phyloP scores from a whole-genome alignment of 2,888 invertebrate species.

The Pseudolycoriella hygida region DNA sequence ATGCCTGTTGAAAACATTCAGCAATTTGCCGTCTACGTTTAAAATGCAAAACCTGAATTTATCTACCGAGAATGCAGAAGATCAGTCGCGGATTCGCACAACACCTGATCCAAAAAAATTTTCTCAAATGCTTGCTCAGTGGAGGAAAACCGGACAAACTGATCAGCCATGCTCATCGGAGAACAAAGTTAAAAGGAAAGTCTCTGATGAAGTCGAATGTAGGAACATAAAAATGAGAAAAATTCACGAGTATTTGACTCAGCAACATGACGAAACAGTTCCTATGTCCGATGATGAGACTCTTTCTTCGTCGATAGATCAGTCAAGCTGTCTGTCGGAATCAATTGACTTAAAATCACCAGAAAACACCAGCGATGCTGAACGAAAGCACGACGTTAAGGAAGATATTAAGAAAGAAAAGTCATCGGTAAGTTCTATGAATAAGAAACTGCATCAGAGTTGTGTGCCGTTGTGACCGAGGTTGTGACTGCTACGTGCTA shows the following conservation, averaged over 20 bases:
- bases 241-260: constrained; percentile 22
- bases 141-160: constrained; percentile 25
- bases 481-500: no score
- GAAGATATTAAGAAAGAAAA: no score
- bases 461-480: no score
- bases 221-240: constrained; percentile 22
- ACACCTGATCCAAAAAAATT: constrained; percentile 26
- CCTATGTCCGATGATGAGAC: no score
- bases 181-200: constrained; percentile 17
- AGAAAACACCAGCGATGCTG: no score
- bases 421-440: no score
- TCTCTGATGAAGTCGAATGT: constrained; percentile 17
- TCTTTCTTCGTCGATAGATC: no score
- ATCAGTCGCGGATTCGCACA: constrained; percentile 28
- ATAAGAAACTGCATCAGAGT: no score
- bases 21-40: constrained; percentile 43
- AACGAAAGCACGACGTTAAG: no score
- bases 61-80: constrained; percentile 19
- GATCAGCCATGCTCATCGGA: constrained; percentile 12
- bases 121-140: constrained; percentile 21
- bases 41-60: constrained; percentile 24
- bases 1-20: constrained; percentile 43
- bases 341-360: no score
- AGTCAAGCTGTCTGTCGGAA: no score
- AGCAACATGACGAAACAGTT: constrained; percentile 10